Evolutionary conservation across 2,888 invertebrate species (phyloP), one percentile per base, ranked within the genome.

Genomic region (Phaedon cochleariae): DNA sequence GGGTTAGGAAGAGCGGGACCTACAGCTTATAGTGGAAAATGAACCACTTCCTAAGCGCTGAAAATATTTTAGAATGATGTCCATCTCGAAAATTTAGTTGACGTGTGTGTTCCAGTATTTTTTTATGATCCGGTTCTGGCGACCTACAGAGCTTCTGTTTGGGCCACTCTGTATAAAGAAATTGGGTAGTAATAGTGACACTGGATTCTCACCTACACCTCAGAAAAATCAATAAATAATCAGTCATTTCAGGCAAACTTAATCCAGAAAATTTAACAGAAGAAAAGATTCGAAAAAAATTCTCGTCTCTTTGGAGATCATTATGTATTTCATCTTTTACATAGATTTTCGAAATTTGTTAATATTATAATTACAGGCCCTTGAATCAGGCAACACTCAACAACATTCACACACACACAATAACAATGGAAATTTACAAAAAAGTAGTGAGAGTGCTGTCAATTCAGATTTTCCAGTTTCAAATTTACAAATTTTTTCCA

Each of bases 171-270:
- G n/a, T n/a, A 55, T 22, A 68, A 74, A 73, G 73, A 75, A 71
- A 73, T 71, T 70, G 73, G 75, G 74, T 76, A 76, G 72, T 75
- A n/a, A n/a, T n/a, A n/a, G 64, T 67, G 67, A 73, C 73, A 76
- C 73, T 75, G 72, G 71, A 74, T 66, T 64, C 46, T 48, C 58
- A 62, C n/a, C 10, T n/a, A 48, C 9, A 68, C 51, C 29, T 54
- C 55, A 67, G 55, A 55, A 60, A 41, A 73, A 71, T 68, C 65
- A 69, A 68, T 65, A 67, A 65, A 65, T 69, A 70, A 70, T 72
- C 72, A 72, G 72, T 72, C 72, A 64, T 64, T 70, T 55, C 62
- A 68, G 59, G 52, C 63, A 65, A 62, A 51, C 65, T 48, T 62
- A 67, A 69, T 65, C 63, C 65, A 66, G 29, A 51, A 49, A 55